A percentile compares a stretch with the other conserved stretches of the same genome.
phyloP scores from a whole-genome alignment of 1,140 invertebrate genomes.

The Drosophila auraria region DNA sequence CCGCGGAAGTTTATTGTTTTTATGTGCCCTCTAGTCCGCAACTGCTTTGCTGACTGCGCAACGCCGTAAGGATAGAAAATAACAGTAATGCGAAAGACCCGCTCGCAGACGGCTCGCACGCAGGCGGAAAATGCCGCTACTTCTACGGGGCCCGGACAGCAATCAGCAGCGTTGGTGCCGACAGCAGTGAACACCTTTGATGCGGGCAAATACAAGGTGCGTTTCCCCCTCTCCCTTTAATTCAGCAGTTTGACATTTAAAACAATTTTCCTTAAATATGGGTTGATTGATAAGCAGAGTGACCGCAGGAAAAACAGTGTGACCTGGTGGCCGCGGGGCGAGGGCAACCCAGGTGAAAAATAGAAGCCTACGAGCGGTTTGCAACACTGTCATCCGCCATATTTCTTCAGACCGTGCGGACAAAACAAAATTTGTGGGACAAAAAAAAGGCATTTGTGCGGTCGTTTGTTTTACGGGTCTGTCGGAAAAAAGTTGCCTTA shows the following conservation, averaged over 20 bases:
- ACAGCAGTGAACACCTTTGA: constrained; percentile 62
- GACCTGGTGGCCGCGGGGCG: neutral
- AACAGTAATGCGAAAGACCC: constrained; percentile 83
- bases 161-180: constrained; percentile 52
- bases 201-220: constrained; percentile 66
- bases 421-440: constrained; percentile 73
- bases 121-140: constrained; percentile 83
- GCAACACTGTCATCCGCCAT: constrained; percentile 77
- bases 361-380: neutral
- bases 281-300: constrained; percentile 64
- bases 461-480: constrained; percentile 43
- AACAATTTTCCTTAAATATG: constrained; percentile 39
- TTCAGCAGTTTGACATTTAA: constrained; percentile 25
- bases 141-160: constrained; percentile 50
- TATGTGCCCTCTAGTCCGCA: constrained; percentile 39
- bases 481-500: constrained; percentile 2
- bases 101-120: constrained; percentile 79
- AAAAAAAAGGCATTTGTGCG: constrained; percentile 56
- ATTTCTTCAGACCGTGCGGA: constrained; percentile 72
- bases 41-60: constrained; percentile 43
- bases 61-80: constrained; percentile 34
- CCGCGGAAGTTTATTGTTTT: constrained; percentile 25
- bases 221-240: constrained; percentile 23
- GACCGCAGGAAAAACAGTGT: constrained; percentile 49
- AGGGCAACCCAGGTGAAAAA: neutral